Conservation (phyloP, 1,140 invertebrate species). For the Portunus trituberculatus region DNA sequence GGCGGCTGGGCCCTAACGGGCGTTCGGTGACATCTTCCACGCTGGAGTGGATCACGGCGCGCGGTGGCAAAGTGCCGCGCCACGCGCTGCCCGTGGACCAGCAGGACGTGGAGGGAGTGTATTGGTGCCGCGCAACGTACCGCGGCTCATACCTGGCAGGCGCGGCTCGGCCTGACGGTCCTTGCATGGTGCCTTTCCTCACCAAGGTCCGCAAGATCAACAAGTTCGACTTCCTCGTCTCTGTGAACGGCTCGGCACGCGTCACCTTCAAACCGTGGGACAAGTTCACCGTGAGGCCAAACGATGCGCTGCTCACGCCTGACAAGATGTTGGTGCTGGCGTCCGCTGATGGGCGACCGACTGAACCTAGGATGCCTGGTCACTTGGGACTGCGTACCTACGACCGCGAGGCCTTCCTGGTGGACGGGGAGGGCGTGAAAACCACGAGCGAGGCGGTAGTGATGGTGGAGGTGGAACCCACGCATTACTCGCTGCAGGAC, state of each 20-base stretch:
- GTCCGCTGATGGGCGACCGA: not conserved
- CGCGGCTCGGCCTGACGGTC: slow-evolving; percentile 21
- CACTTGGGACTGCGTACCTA: slow-evolving; percentile 35
- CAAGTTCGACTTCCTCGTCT: slow-evolving; percentile 70
- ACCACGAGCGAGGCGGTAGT: slow-evolving; percentile 55
- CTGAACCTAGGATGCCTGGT: slow-evolving; percentile 47
- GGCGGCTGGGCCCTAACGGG: not conserved
- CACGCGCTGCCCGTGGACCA: slow-evolving; percentile 60
- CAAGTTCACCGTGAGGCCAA: slow-evolving; percentile 70
- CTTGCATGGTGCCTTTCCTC: slow-evolving; percentile 70
- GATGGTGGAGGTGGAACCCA: slow-evolving; percentile 69
- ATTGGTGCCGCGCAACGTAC: slow-evolving; percentile 70
- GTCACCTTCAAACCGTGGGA: slow-evolving; percentile 64
- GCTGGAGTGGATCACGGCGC: slow-evolving; percentile 67
- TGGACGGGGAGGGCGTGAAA: slow-evolving; percentile 48
- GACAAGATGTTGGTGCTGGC: slow-evolving; percentile 65
- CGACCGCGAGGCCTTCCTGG: slow-evolving; percentile 47
- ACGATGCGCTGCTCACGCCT: slow-evolving; percentile 61
- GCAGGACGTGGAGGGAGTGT: slow-evolving; percentile 35
- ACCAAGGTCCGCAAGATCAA: slow-evolving; percentile 36
- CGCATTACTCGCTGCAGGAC: slow-evolving; percentile 63
- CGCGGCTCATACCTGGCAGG: slow-evolving; percentile 59
- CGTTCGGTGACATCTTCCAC: slow-evolving; percentile 65
- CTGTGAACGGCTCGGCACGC: slow-evolving; percentile 70
- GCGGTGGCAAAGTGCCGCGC: slow-evolving; percentile 45